A percentile compares a stretch with the other conserved stretches of the same genome.
Conservation (phyloP, 2,888 invertebrate genomes). For the Cheilosia pagana region DNA sequence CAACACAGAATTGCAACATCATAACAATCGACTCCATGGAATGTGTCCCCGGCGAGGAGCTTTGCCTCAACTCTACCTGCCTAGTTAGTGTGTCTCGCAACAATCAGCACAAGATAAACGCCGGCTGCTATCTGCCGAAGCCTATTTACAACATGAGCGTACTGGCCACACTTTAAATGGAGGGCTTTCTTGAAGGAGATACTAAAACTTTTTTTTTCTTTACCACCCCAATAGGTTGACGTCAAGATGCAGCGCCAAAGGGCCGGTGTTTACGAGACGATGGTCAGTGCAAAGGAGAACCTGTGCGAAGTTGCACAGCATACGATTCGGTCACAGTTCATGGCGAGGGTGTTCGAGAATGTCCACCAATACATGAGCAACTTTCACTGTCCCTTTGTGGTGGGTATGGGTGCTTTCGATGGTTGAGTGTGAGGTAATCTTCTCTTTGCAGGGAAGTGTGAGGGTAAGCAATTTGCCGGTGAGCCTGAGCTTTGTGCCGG, state of each 20-base stretch:
- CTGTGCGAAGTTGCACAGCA: constrained; percentile 5
- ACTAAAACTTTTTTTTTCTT: constrained; percentile 5
- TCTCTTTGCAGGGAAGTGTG: constrained; percentile 45
- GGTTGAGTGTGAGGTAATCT: neutral
- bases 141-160: constrained; percentile 38
- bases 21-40: constrained; percentile 33
- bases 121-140: constrained; percentile 41
- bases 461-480: constrained; percentile 43
- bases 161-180: neutral
- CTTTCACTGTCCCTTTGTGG: constrained; percentile 50
- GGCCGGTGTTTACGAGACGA: constrained; percentile 14
- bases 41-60: constrained; percentile 24
- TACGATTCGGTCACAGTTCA: constrained; percentile 7
- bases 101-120: constrained; percentile 37
- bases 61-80: constrained; percentile 45
- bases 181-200: neutral
- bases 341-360: constrained; percentile 24
- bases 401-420: neutral
- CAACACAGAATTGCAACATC: constrained; percentile 29
- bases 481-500: constrained; percentile 30
- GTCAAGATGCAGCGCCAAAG: constrained; percentile 21
- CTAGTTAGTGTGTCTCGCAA: constrained; percentile 25
- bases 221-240: constrained; percentile 7
- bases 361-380: constrained; percentile 13
- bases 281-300: constrained; percentile 21